phyloP scores from a whole-genome alignment of 2,797 vertebrate species.

The Malurus splendens region DNA sequence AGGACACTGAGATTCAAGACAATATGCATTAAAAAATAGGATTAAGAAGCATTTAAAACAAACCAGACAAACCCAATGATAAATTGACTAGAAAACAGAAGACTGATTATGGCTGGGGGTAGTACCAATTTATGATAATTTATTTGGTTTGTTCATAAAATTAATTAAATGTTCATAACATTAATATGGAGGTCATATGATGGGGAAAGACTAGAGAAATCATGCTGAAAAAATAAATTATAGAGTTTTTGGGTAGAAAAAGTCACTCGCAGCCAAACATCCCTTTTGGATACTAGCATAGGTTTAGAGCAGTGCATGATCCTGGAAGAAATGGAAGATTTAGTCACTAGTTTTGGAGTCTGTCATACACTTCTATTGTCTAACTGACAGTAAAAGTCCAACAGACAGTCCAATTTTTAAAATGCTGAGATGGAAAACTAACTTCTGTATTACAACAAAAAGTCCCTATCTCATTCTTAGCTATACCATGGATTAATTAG shows the following conservation, averaged over 20 bases:
- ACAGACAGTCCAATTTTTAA: neutral
- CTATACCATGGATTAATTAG: neutral
- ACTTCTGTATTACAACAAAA: neutral
- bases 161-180: no score
- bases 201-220: neutral
- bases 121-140: neutral
- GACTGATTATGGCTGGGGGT: neutral
- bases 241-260: neutral
- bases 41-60: neutral
- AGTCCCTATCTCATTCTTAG: neutral
- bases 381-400: neutral
- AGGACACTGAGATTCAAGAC: accelerated
- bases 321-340: neutral
- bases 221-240: neutral
- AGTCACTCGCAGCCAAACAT: neutral
- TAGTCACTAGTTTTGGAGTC: neutral
- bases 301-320: neutral
- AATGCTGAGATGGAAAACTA: neutral
- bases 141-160: neutral
- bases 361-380: neutral
- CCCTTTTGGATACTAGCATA: neutral
- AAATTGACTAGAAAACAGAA: neutral
- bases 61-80: neutral
- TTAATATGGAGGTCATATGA: neutral
- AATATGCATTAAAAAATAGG: neutral